These are phyloP conservation scores for Synanthedon tipuliformis DNA, from an alignment of 2,888 invertebrate genomes.

Conservation along the genomic window DNA sequence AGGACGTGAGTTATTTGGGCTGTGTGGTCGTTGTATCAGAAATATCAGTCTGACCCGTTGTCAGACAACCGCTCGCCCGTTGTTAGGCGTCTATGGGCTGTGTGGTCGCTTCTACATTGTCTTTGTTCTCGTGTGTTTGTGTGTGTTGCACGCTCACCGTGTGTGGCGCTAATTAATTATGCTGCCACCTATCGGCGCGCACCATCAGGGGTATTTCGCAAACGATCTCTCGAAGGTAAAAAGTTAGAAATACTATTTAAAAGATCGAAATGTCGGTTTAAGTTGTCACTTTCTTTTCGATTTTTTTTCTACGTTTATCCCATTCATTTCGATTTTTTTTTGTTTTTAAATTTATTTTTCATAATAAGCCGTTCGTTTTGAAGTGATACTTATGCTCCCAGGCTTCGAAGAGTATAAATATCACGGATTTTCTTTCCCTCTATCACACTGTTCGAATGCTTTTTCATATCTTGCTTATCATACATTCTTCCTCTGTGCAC, in stretches of 20 bases:
- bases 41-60: too few relatives aligned
- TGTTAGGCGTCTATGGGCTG: too few relatives aligned
- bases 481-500: conserved; percentile 64
- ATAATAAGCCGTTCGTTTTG: conserved; percentile 35
- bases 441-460: conserved; percentile 63
- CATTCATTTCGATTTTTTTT: conserved; percentile 13
- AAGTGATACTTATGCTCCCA: conserved; percentile 46
- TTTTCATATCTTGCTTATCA: conserved; percentile 65
- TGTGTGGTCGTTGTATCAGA: too few relatives aligned
- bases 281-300: conserved; percentile 32
- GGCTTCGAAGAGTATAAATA: conserved; percentile 38
- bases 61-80: neutral
- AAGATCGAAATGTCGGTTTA: conserved; percentile 51
- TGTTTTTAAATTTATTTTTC: conserved; percentile 39
- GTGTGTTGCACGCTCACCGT: conserved; percentile 72
- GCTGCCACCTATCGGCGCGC: conserved; percentile 66
- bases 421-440: conserved; percentile 49
- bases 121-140: conserved; percentile 71
- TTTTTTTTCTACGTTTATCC: conserved; percentile 14
- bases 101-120: conserved; percentile 46
- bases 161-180: conserved; percentile 62
- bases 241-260: conserved; percentile 60
- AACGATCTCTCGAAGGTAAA: conserved; percentile 97
- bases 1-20: too few relatives aligned
- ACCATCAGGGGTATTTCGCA: conserved; percentile 90